These are phyloP conservation scores for Caenorhabditis panamensis DNA, from an alignment of 2,888 invertebrate genomes.

Conservation along the genomic window DNA sequence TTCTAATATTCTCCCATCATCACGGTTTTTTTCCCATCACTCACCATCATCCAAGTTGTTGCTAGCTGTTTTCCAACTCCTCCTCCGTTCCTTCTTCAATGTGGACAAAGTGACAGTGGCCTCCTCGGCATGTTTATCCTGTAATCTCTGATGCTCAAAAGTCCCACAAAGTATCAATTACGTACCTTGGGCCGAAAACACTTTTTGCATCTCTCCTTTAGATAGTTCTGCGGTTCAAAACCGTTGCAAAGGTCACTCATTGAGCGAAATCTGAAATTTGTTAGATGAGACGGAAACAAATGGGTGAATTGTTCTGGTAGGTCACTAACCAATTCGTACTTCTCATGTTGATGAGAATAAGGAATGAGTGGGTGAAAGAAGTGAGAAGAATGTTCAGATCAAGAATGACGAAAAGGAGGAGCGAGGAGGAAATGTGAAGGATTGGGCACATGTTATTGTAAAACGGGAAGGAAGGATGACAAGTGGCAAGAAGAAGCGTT, in stretches of 20 bases:
- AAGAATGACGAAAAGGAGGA: constrained; percentile 31
- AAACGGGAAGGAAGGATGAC: constrained; percentile 50
- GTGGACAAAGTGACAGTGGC: constrained; percentile 42
- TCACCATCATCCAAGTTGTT: constrained; percentile 68
- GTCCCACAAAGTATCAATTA: neutral
- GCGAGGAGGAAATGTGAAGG: constrained; percentile 42
- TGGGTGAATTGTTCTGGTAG: neutral
- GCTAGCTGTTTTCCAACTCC: constrained; percentile 64
- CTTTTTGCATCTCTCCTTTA: constrained; percentile 82
- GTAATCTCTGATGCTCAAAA: constrained; percentile 11
- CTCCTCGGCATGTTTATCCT: constrained; percentile 70
- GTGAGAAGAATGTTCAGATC: constrained; percentile 5
- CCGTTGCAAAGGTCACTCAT: constrained; percentile 76
- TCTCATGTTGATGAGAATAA: constrained; percentile 53
- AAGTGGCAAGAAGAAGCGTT: constrained; percentile 57
- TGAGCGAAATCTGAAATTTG: constrained; percentile 61
- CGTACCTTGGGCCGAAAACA: constrained; percentile 76
- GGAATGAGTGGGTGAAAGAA: neutral
- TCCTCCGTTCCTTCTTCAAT: constrained; percentile 66
- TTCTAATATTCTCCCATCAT: too few relatives aligned
- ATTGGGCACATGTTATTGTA: constrained; percentile 60
- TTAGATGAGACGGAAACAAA: neutral
- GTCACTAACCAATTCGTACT: constrained; percentile 28
- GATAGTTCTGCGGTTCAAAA: constrained; percentile 82
- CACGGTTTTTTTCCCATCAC: constrained; percentile 66